A percentile compares a stretch with the other conserved stretches of the same genome.
Evolutionary conservation across 1,140 invertebrate genomes (phyloP).

Genomic region (Dreissena polymorpha): DNA sequence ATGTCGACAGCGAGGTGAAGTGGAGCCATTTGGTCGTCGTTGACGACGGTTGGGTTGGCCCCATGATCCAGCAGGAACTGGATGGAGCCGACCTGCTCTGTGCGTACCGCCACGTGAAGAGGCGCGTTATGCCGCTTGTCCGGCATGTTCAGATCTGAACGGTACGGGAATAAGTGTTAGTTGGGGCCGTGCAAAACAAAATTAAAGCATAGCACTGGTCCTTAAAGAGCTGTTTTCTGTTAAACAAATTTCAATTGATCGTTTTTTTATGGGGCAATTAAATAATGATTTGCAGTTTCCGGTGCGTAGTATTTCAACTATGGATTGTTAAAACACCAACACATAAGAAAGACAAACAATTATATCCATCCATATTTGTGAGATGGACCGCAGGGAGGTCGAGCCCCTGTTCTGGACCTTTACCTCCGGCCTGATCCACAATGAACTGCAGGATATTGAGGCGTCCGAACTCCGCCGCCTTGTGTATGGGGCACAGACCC

Average conservation of each 20-base stretch:
- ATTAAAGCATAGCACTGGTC: no score
- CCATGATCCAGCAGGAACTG: conserved; percentile 87
- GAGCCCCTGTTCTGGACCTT: conserved; percentile 58
- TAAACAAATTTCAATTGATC: no score
- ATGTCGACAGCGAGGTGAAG: conserved; percentile 89
- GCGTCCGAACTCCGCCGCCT: conserved; percentile 88
- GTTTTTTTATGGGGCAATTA: no score
- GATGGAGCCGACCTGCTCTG: conserved; percentile 86
- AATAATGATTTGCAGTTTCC: no score
- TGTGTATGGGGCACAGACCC: conserved; percentile 88
- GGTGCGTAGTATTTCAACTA: no score
- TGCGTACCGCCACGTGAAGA: conserved; percentile 89
- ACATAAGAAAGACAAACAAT: no score
- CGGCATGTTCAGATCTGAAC: conserved; percentile 60
- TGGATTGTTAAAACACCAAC: no score
- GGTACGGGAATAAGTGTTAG: background rate
- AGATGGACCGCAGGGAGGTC: no score
- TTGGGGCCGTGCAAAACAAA: no score
- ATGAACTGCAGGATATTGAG: conserved; percentile 89
- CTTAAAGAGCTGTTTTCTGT: no score
- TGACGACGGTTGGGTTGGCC: conserved; percentile 86
- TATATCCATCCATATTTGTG: no score
- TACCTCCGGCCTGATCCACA: conserved; percentile 86
- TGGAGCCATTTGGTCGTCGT: conserved; percentile 88
- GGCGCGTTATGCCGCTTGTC: conserved; percentile 90